Conservation (phyloP, 92 coral and sea anemone species). For the Phenganax subtilis region DNA sequence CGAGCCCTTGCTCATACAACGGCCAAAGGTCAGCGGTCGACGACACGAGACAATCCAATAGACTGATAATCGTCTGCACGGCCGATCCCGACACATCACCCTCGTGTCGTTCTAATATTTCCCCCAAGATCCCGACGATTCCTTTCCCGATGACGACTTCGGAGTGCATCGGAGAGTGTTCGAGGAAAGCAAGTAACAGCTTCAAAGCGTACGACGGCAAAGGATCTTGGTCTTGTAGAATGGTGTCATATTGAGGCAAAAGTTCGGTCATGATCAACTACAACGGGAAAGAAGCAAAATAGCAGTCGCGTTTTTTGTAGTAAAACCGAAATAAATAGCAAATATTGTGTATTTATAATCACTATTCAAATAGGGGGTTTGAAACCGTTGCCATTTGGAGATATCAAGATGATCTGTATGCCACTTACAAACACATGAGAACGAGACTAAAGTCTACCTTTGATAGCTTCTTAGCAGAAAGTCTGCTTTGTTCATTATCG, state of each 20-base stretch:
- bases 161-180: conserved; percentile 74
- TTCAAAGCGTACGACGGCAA: conserved; percentile 90
- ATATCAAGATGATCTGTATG: background rate
- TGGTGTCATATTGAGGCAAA: conserved; percentile 78
- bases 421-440: background rate
- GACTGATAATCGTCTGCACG: conserved; percentile 67
- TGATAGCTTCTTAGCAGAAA: conserved; percentile 16
- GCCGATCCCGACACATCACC: conserved; percentile 60
- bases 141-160: conserved; percentile 64
- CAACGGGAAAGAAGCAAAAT: background rate
- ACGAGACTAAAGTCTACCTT: conserved; percentile 2
- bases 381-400: background rate
- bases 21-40: conserved; percentile 61
- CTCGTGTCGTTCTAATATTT: conserved; percentile 68
- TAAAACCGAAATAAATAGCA: too few species aligned
- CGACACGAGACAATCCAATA: conserved; percentile 68
- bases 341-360: too few species aligned
- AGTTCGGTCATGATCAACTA: conserved; percentile 80
- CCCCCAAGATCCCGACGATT: conserved; percentile 61
- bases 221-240: conserved; percentile 97
- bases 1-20: conserved; percentile 84
- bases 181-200: conserved; percentile 76
- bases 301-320: background rate
- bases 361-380: too few species aligned
- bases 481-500: conserved; percentile 28